Evolutionary conservation across 1,140 invertebrate species (phyloP), one percentile per base, ranked within the genome.

Genomic region (Ooceraea biroi): DNA sequence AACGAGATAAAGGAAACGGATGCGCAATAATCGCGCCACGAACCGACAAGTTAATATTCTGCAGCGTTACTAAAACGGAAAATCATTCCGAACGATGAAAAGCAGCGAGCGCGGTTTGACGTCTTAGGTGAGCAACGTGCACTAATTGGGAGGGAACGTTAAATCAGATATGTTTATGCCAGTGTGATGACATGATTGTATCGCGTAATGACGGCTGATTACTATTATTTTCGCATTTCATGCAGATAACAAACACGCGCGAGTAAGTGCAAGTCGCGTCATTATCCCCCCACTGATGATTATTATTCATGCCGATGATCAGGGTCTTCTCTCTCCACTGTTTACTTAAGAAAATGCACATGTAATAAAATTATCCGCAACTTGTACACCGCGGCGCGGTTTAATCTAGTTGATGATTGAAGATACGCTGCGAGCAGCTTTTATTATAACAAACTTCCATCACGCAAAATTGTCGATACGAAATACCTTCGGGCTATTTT

Each of bases 61-160:
- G 25, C 55, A 48, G 30, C 27, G 30, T 25, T 1, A 27, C 12
- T 19, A 76, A 2, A 76, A n/a, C 60, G 50, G 36, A 48, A 68
- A 72, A 86, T 69, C 80, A 88, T 87, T 78, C 69, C 27, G 22
- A 74, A 65, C 83, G 48, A 86, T 88, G 57, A 84, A 80, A 88
- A 83, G 74, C 85, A 87, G 84, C 82, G 87, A 87, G 85, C 87
- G 78, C 83, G 87, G 84, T 87, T 87, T 85, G 82, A 88, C 84
- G 72, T 52, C 27, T 68, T 87, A 74, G 69, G 44, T 55, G 57
- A 88, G 82, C 68, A 69, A 68, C 65, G 69, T 52, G n/a, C 46
- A 82, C 73, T 88, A 87, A 88, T 88, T 87, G 82, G 71, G 61
- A 73, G 52, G 61, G 82, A 60, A 77, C 72, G 74, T 86, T 84